Evolutionary conservation across 2,888 invertebrate genomes (phyloP).

Genomic region (Drosophila engyochracea): DNA sequence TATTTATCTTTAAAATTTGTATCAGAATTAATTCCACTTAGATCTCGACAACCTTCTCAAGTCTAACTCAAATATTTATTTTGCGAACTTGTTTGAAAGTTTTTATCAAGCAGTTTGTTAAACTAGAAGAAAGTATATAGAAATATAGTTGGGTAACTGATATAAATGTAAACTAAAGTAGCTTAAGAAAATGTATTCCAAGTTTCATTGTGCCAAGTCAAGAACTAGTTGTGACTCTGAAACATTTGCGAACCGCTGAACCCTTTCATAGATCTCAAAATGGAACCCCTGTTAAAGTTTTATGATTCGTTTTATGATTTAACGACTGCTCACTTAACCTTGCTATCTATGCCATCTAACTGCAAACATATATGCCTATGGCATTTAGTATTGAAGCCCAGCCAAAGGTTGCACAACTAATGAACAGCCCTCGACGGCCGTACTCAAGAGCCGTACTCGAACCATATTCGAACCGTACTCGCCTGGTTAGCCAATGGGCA

Average conservation of each 20-base stretch:
- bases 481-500: slow-evolving; percentile 66
- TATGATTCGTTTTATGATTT: slow-evolving; percentile 21
- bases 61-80: background rate
- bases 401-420: slow-evolving; percentile 49
- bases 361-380: slow-evolving; percentile 48
- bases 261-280: background rate
- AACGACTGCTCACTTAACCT: slow-evolving; percentile 58
- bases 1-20: background rate
- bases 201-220: background rate
- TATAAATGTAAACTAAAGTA: background rate
- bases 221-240: background rate
- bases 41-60: background rate
- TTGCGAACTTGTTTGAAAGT: background rate
- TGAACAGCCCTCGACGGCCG: slow-evolving; percentile 46
- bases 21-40: background rate
- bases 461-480: background rate
- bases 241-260: background rate
- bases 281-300: background rate
- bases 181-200: background rate
- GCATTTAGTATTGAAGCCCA: slow-evolving; percentile 63
- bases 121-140: background rate
- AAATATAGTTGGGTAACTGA: background rate
- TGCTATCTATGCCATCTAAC: slow-evolving; percentile 70
- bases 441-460: background rate
- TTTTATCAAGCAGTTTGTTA: background rate